Evolutionary conservation across 2,797 vertebrate species (phyloP), one percentile per base, ranked within the genome.

Genomic region (Acanthornis magna): DNA sequence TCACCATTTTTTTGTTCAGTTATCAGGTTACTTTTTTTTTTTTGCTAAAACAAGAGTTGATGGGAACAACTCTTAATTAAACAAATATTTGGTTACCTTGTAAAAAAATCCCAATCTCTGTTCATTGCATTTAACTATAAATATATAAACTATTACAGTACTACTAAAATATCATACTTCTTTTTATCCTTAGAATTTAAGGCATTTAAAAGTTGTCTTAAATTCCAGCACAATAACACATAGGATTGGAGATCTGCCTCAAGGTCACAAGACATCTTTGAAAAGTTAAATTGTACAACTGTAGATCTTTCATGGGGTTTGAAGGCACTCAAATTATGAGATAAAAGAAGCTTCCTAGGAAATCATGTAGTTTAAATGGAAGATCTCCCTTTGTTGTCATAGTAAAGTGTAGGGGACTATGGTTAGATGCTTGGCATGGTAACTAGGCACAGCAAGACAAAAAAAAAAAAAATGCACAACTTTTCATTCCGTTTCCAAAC

Each of bases 371-470:
- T 91, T 85, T 84, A 85, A 68, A 55, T 45, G 9, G 34, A 86
- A 93, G 38, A 48, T 60, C 51, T 89, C 58, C 61, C 51, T 92
- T 78, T 94, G 62, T 95, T 77, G 73, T 78, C 85, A 81, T 53
- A 89, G 51, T 73, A 76, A n/a, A 90, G 30, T 58, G 74, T 7
- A 66, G 25, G 20, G 29, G 16, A 71, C 53, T 91, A 19, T 68
- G 55, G 76, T 61, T 7, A 83, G 51, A 62, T 82, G 14, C 6
- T 83, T 85, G 57, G 29, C 21, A 73, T 34, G 36, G 76, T 74
- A 89, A 79, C 43, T 47, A 57, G 18, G 43, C 34, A 58, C 62
- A 81, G 73, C n/a, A 77, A 27, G 47, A 30, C 23, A 15, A 47
- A 63, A 62, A 71, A 29, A 29, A 58, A 77, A 20, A 45, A 9